Percentiles rank a stretch among this genome's conserved stretches.
Conservation (phyloP, 1,140 invertebrate species). For the Hesperophylax magnus region DNA sequence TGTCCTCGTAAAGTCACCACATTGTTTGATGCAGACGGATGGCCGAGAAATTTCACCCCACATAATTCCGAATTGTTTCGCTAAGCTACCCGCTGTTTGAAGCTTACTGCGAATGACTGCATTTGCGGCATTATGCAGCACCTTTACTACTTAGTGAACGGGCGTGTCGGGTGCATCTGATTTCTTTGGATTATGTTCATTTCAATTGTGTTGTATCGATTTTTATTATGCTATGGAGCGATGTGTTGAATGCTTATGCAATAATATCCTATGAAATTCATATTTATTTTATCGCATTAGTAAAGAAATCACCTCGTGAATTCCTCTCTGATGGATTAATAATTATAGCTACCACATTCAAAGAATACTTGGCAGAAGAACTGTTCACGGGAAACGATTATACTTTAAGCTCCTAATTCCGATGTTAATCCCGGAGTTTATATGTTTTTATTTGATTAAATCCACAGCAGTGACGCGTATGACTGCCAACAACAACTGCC, state of each 20-base stretch:
- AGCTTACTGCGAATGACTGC: neutral
- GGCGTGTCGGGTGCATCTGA: slow-evolving; percentile 30
- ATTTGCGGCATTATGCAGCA: slow-evolving; percentile 1
- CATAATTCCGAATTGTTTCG: slow-evolving; percentile 12
- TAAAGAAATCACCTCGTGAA: too few relatives aligned
- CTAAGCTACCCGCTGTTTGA: neutral
- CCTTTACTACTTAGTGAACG: neutral
- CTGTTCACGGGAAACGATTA: slow-evolving; percentile 30
- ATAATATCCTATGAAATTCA: too few relatives aligned
- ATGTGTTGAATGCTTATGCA: too few relatives aligned
- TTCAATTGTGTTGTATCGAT: neutral
- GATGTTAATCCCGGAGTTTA: neutral
- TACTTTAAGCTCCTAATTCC: slow-evolving; percentile 17
- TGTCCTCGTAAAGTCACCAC: slow-evolving; percentile 43
- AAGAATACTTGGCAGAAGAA: slow-evolving; percentile 19
- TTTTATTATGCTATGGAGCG: neutral
- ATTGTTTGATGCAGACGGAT: slow-evolving; percentile 38
- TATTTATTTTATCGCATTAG: too few relatives aligned
- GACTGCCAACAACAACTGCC: neutral
- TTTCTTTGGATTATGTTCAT: slow-evolving; percentile 26
- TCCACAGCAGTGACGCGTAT: neutral
- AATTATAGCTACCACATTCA: neutral
- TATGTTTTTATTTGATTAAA: slow-evolving; percentile 32
- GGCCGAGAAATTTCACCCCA: slow-evolving; percentile 5
- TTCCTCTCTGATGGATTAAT: too few relatives aligned